Base-by-base conservation (phyloP, 2,888 invertebrate genomes). In the Panzeria rudis region DNA sequence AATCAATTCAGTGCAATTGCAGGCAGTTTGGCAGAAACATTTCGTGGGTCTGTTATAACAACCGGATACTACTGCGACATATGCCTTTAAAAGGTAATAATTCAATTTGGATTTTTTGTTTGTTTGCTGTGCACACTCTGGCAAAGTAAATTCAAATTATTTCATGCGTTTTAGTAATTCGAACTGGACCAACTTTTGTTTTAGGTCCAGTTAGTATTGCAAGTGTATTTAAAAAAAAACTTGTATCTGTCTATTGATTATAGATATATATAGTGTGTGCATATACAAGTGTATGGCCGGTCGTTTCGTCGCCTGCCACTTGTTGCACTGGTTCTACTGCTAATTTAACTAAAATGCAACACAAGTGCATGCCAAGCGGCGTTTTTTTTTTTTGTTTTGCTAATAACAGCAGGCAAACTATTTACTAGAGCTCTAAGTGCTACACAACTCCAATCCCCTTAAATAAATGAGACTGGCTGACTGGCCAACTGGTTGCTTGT, bases 41-140 rank as follows among this genome's bases (percentile, higher is more conserved):
- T 64, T 68, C 20, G 66, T 54, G 54, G 44, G 62, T 64, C 20
- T 64, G 47, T 56, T 62, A 62, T 13, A 82, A 82, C 69, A 82
- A 78, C 78, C 85, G 85, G 85, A 85, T 82, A 82, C 85, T 44
- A 59, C 52, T 78, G 78, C 77, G 77, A 85, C 81, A 85, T 80
- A 81, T 85, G 85, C 59, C 85, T 78, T 64, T 82, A 85, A 85
- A 85, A 78, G 85, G 85, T 61, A 82, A 85, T 82, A 82, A 82
- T 85, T 85, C 85, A 85, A 81, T 78, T 85, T 64, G 56, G 32
- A 59, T 35, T n/a, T 32, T 11, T 25, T 54, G 66, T 80, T 69
- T 50, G 66, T 80, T 69, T 41, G 32, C 35, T 50, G 61, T 54
- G 47, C 66, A 52, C n/a, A 32, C 50, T 68, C 35, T 68, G 38